A percentile compares a stretch with the other conserved stretches of the same genome.
These are phyloP conservation scores for Gadus chalcogrammus DNA, from an alignment of 2,113 vertebrate genomes.

Conservation along the genomic window DNA sequence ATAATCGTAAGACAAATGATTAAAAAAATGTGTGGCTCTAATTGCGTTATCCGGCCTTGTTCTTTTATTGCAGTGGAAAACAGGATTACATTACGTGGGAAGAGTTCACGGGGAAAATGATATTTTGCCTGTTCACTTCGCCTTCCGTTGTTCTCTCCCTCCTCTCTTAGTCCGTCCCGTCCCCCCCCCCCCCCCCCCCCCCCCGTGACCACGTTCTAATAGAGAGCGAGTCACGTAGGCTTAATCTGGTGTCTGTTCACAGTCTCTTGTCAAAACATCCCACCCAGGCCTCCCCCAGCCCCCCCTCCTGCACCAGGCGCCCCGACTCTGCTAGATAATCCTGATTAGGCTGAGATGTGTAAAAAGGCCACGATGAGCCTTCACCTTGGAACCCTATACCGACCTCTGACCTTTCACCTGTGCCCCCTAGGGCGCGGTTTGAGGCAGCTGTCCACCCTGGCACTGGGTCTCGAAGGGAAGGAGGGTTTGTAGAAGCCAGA, in stretches of 20 bases:
- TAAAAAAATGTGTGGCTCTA: neutral
- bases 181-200: too few relatives aligned
- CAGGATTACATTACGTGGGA: neutral
- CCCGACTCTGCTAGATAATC: conserved; percentile 47
- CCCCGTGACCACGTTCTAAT: neutral
- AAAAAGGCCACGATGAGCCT: conserved; percentile 47
- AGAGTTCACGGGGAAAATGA: neutral
- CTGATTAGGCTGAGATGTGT: conserved; percentile 52
- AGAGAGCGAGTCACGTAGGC: neutral
- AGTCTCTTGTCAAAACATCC: conserved; percentile 9
- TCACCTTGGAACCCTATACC: conserved; percentile 43
- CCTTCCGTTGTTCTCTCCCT: neutral
- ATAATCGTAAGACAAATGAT: neutral
- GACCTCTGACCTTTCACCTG: conserved; percentile 66
- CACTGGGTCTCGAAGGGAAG: neutral
- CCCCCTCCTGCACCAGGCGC: conserved; percentile 22
- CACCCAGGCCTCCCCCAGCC: conserved; percentile 8
- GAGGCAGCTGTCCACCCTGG: conserved; percentile 49
- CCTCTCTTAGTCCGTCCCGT: neutral
- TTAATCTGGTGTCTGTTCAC: neutral
- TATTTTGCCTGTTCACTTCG: neutral
- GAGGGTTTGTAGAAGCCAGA: neutral
- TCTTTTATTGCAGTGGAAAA: neutral
- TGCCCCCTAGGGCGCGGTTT: conserved; percentile 9
- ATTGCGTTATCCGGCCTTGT: neutral